Evolutionary conservation across 2,113 vertebrate species (phyloP).

Genomic region (Spizaetus ornatus): DNA sequence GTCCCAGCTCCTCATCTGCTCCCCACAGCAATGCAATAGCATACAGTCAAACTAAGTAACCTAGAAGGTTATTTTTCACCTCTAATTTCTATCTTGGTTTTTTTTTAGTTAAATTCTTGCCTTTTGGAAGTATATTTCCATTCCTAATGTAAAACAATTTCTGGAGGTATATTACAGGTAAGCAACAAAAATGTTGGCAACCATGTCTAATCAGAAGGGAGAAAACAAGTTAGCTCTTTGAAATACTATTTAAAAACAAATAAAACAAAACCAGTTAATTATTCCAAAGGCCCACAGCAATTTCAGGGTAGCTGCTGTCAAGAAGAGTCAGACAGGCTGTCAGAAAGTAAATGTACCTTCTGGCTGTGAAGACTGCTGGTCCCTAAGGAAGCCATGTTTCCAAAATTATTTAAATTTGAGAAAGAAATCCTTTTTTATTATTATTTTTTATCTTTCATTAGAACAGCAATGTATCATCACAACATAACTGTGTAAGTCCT

Average conservation of each 20-base stretch:
- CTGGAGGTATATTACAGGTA: not conserved
- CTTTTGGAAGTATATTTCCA: not conserved
- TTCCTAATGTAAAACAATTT: not conserved
- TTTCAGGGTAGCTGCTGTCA: constrained; percentile 21
- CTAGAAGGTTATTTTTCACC: not conserved
- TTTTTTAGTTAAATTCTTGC: not conserved
- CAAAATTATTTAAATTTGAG: constrained; percentile 28
- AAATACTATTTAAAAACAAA: constrained; percentile 31
- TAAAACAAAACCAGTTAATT: not conserved
- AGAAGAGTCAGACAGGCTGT: not conserved
- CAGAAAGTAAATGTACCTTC: constrained; percentile 4
- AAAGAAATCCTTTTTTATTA: not conserved
- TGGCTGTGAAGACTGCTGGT: not conserved
- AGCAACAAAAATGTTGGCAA: not conserved
- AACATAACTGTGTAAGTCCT: not conserved
- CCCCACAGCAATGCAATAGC: not conserved
- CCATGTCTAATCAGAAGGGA: not conserved
- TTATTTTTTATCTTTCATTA: not conserved
- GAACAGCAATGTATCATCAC: not conserved
- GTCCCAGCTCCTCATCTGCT: not conserved
- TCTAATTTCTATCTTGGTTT: not conserved
- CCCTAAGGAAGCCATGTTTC: not conserved
- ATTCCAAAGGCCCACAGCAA: constrained; percentile 9
- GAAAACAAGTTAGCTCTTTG: not conserved
- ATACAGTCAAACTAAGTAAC: not conserved